Evolutionary conservation across 2,797 vertebrate genomes (phyloP).

Genomic region (Pristis pectinata): DNA sequence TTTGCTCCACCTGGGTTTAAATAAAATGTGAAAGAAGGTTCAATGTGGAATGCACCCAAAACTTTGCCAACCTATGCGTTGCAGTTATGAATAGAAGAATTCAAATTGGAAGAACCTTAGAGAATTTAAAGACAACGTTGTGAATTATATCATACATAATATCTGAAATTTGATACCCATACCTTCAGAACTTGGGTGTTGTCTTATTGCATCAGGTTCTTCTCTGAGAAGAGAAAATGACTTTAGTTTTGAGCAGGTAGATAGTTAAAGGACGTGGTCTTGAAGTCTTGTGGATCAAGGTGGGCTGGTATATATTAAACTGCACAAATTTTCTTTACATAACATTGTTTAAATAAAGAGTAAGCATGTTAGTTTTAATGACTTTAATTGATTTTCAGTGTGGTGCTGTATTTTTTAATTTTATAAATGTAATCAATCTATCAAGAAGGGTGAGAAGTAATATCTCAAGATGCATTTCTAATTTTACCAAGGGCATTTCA

Average conservation of each 20-base stretch:
- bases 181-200: too few relatives aligned
- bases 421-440: too few relatives aligned
- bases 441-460: neutral
- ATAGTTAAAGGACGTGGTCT: neutral
- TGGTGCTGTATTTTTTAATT: too few relatives aligned
- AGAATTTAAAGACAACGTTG: neutral
- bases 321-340: neutral
- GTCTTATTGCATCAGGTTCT: neutral
- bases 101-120: neutral
- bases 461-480: neutral
- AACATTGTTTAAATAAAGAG: neutral
- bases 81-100: neutral
- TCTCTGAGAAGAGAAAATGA: too few relatives aligned
- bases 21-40: neutral
- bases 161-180: neutral
- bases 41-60: neutral
- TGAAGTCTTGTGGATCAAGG: neutral
- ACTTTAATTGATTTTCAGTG: too few relatives aligned
- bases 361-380: neutral
- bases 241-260: neutral
- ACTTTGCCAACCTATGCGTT: neutral
- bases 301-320: neutral
- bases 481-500: neutral
- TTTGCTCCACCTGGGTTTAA: neutral
- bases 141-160: neutral